Evolutionary conservation across 1,140 invertebrate species (phyloP), one percentile per base, ranked within the genome.

Genomic region (Drosophila sucinea): DNA sequence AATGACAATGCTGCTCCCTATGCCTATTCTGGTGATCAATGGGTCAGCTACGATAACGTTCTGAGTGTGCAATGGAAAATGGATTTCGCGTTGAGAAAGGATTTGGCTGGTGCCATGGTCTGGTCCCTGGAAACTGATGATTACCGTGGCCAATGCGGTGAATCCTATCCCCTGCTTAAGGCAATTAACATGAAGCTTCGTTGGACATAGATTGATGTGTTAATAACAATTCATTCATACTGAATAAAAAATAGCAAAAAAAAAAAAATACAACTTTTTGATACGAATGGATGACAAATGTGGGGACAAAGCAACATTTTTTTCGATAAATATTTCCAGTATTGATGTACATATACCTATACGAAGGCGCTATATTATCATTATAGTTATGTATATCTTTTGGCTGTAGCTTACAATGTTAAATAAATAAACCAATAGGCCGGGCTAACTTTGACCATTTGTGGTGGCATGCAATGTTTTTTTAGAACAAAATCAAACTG

Each of bases 71-170:
- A 89, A 51, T 74, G 70, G 55, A 92, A 92, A 56, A 87, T 87
- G 75, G 79, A 90, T 38, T 91, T 84, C 17, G 79, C 89, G 1
- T 68, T 84, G 11, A 40, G 60, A 0, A 74, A 95, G 77, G 93
- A 94, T 4, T 80, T 97, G 3, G 95, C 94, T 0, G 96, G 96
- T 6, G 93, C 95, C 1, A 96, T 97, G 96, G 94, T 96, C 4
- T 97, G 96, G 96, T 95, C 96, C 33, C 94, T 96, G 44, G 96
- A 96, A 82, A 96, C 95, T 0, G 95, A 96, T 66, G 95, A 96
- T 86, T 96, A 96, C 84, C 92, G 92, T n/a, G 96, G 95, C 0
- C 92, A 93, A 7, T 96, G 96, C 78, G 92, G 83, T 77, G 90
- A 83, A 91, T 90, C 54, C 93, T 94, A 94, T 87, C 93, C 71